Evolutionary conservation across 2,888 invertebrate species (phyloP), one percentile per base, ranked within the genome.

Genomic region (Lobophora halterata): DNA sequence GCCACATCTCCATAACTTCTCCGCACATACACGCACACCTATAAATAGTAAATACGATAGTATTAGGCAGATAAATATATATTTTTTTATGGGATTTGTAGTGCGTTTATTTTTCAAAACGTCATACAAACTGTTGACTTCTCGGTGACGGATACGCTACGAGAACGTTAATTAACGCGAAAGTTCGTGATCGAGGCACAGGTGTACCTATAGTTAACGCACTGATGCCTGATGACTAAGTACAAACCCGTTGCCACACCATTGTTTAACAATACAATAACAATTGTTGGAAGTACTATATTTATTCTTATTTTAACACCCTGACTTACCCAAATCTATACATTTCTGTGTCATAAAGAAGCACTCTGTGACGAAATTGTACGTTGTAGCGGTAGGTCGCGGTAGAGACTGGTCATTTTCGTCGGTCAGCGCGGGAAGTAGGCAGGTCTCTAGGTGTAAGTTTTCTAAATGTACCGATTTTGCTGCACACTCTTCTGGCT

Each of bases 261-360:
- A n/a, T n/a, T n/a, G n/a, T n/a, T n/a, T n/a, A n/a, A n/a, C n/a
- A n/a, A n/a, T n/a, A n/a, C n/a, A n/a, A n/a, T n/a, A n/a, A n/a
- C n/a, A n/a, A n/a, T n/a, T n/a, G n/a, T n/a, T n/a, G n/a, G n/a
- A n/a, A n/a, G n/a, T n/a, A n/a, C n/a, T n/a, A n/a, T n/a, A n/a
- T n/a, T n/a, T n/a, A n/a, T 5, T 4, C n/a, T 14, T 3, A 2
- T 6, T 32, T 8, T 24, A 9, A 12, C 16, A 11, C 18, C 6
- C 5, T 16, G 0, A 85, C 88, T 58, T 55, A 88, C 93, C 93
- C 32, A 97, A 88, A 70, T 96, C 93, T 33, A 97, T 89, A 29
- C 95, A 92, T 62, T 93, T 93, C 70, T 98, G 97, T 0, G 96
- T 93, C 89, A 97, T 90, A 76, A 93, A 97, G 75, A 97, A 98